Percentiles rank a stretch among this genome's conserved stretches.
These are phyloP conservation scores for Varecia variegata DNA, from an alignment of 2,797 vertebrate species.

Conservation along the genomic window DNA sequence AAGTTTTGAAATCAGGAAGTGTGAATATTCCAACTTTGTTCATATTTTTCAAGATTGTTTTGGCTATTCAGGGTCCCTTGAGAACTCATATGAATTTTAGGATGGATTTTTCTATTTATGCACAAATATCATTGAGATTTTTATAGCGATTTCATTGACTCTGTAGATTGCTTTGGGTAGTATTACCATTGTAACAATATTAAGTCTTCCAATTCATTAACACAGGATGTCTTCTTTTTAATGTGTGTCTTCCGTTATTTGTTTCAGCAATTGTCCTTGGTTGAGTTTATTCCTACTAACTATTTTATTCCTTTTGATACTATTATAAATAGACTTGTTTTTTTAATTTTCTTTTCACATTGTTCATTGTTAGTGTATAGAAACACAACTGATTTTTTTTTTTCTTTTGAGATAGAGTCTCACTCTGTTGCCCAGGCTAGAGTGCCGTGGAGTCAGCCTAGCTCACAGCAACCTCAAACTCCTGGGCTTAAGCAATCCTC, in stretches of 20 bases:
- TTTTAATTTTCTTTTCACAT: background rate
- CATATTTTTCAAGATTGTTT: background rate
- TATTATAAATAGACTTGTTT: background rate
- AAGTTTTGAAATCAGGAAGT: background rate
- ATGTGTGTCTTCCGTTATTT: background rate
- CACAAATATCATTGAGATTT: background rate
- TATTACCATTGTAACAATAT: background rate
- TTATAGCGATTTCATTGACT: background rate
- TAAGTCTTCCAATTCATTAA: background rate
- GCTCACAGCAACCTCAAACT: too few relatives aligned
- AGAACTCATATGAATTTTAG: background rate
- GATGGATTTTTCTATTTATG: background rate
- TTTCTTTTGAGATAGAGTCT: too few relatives aligned
- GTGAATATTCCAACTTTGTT: background rate
- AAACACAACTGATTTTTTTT: background rate
- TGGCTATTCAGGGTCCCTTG: background rate
- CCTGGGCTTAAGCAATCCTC: too few relatives aligned
- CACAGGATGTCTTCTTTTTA: background rate
- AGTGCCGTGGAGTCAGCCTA: too few relatives aligned
- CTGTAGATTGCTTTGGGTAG: background rate
- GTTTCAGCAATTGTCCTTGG: background rate
- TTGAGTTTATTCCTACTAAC: background rate
- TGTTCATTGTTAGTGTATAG: background rate
- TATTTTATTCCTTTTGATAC: background rate
- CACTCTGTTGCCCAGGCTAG: too few relatives aligned